Evolutionary conservation across 2,888 invertebrate species (phyloP).

Genomic region (Fragum fragum): DNA sequence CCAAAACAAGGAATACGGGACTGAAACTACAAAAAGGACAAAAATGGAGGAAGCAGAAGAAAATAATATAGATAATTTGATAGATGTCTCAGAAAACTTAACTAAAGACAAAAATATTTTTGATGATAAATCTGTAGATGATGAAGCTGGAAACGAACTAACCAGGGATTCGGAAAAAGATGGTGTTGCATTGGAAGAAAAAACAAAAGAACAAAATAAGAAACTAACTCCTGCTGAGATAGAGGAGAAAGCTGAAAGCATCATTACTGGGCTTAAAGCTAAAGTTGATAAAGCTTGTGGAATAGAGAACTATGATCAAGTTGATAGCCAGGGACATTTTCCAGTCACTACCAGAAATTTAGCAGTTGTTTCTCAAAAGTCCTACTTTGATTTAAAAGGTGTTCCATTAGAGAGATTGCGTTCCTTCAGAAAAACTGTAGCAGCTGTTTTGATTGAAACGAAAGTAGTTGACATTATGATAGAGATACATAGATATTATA

Average conservation of each 20-base stretch:
- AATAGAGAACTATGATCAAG: constrained; percentile 3
- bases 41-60: constrained; percentile 4
- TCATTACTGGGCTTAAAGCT: not conserved
- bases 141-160: not conserved
- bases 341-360: not conserved
- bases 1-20: not conserved
- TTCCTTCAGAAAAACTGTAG: constrained; percentile 24
- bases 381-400: constrained; percentile 14
- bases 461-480: constrained; percentile 33
- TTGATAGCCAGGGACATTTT: not conserved
- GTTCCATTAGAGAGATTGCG: constrained; percentile 24
- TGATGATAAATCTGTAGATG: not conserved
- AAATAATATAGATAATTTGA: not conserved
- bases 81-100: too few relatives aligned
- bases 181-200: not conserved
- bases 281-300: not conserved
- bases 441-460: constrained; percentile 38
- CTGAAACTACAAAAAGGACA: not conserved
- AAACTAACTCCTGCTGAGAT: not conserved
- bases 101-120: not conserved
- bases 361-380: not conserved
- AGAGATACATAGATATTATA: constrained; percentile 32
- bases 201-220: constrained; percentile 1
- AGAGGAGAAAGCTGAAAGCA: not conserved
- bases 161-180: not conserved